These are phyloP conservation scores for Alces alces DNA, from an alignment of 2,113 vertebrate genomes.

Conservation along the genomic window DNA sequence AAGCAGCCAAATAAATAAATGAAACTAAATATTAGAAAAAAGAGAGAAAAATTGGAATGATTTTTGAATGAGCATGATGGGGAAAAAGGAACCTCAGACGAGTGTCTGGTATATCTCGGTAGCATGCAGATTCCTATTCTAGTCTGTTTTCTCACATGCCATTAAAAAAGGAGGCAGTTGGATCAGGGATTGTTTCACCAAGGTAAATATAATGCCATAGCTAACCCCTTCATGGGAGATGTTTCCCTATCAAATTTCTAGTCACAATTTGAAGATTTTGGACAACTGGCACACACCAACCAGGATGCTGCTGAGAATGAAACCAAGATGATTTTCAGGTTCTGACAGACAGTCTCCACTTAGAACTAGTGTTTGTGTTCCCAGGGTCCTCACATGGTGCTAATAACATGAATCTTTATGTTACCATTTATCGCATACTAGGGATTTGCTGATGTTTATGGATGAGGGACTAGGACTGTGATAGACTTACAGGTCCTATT, in stretches of 20 bases:
- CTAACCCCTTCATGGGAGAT: not conserved
- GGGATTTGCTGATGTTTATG: not conserved
- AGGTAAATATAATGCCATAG: not conserved
- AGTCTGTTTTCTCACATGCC: not conserved
- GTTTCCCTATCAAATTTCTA: not conserved
- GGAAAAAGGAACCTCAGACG: not conserved
- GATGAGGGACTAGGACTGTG: not conserved
- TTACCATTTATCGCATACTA: not conserved
- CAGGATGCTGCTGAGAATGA: not conserved
- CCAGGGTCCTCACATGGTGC: not conserved
- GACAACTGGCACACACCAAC: not conserved
- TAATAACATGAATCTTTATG: not conserved
- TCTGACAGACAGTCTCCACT: not conserved
- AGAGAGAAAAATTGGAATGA: not conserved
- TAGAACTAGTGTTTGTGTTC: not conserved
- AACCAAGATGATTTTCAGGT: not conserved
- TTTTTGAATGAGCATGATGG: not conserved
- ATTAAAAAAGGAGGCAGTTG: not conserved
- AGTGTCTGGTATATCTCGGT: not conserved
- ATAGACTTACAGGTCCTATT: not conserved
- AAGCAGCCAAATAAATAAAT: not conserved
- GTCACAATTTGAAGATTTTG: not conserved
- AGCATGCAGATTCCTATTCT: not conserved
- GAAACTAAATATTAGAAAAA: not conserved
- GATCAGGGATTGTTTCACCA: not conserved